Percentiles rank a stretch among this genome's conserved stretches.
phyloP scores from a whole-genome alignment of 1,140 invertebrate genomes.

The Aphelinus certus region DNA sequence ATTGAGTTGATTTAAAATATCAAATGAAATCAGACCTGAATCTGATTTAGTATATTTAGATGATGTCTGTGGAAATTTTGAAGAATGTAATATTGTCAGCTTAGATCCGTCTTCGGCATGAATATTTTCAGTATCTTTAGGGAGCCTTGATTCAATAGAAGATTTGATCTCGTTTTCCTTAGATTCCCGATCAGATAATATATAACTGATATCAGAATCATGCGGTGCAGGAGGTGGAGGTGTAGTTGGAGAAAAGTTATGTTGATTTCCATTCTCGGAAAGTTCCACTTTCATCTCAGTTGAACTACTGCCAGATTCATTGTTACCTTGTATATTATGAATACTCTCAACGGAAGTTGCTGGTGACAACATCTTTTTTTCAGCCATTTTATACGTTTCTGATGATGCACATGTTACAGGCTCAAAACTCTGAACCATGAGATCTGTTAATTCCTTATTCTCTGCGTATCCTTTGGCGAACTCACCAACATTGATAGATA shows the following conservation, averaged over 20 bases:
- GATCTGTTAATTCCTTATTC: conserved; percentile 63
- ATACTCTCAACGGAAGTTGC: conserved; percentile 51
- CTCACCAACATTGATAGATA: conserved; percentile 62
- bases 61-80: conserved; percentile 78
- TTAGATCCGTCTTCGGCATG: conserved; percentile 67
- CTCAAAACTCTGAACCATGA: conserved; percentile 66
- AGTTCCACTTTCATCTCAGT: conserved; percentile 63
- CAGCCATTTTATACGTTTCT: conserved; percentile 62
- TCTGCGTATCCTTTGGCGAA: conserved; percentile 64
- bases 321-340: conserved; percentile 65
- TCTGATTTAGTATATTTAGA: conserved; percentile 83
- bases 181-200: conserved; percentile 57
- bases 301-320: conserved; percentile 70
- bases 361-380: conserved; percentile 70
- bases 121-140: conserved; percentile 57
- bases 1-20: conserved; percentile 83
- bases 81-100: conserved; percentile 73
- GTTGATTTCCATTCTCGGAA: conserved; percentile 65
- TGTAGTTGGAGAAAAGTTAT: conserved; percentile 69
- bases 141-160: conserved; percentile 62
- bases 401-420: conserved; percentile 64
- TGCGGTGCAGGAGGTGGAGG: conserved; percentile 83
- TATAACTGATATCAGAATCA: conserved; percentile 67
- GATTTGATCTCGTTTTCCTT: conserved; percentile 54
- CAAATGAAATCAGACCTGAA: conserved; percentile 86